Conservation (phyloP, 2,113 vertebrate genomes). For the Grantiella picta region DNA sequence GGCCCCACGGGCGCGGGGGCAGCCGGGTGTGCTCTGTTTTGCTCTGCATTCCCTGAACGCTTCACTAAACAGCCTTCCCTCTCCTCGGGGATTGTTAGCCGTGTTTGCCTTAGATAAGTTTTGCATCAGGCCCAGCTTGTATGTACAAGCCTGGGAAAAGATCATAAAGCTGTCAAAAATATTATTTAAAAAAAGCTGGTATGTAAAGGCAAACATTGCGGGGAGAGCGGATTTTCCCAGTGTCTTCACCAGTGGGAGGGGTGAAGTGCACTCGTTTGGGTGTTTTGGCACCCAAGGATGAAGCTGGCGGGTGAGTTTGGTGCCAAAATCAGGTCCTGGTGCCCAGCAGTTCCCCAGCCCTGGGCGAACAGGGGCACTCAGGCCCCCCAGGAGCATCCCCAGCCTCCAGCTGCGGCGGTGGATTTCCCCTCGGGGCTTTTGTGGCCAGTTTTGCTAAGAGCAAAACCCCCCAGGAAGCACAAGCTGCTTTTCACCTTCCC, state of each 20-base stretch:
- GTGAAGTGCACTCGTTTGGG: rapidly evolving
- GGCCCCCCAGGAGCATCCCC: neutral
- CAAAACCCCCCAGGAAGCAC: neutral
- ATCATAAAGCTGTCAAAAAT: neutral
- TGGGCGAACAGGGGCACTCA: neutral
- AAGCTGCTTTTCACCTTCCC: neutral
- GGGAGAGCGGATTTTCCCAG: neutral
- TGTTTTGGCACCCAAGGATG: neutral
- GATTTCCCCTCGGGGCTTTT: neutral
- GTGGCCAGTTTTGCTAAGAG: neutral
- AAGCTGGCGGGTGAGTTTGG: neutral
- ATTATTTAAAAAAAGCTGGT: neutral
- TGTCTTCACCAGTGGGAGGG: rapidly evolving
- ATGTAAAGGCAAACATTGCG: neutral
- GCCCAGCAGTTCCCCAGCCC: neutral
- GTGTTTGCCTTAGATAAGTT: neutral
- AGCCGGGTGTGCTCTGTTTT: neutral
- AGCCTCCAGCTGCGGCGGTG: neutral
- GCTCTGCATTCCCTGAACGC: neutral
- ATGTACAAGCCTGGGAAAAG: neutral
- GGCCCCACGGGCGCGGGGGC: neutral
- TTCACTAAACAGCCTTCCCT: neutral
- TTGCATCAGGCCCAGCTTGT: neutral
- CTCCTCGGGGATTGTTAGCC: rapidly evolving
- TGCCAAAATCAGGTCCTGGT: neutral